phyloP scores from a whole-genome alignment of 2,113 vertebrate genomes.

The Sinocyclocheilus grahami region DNA sequence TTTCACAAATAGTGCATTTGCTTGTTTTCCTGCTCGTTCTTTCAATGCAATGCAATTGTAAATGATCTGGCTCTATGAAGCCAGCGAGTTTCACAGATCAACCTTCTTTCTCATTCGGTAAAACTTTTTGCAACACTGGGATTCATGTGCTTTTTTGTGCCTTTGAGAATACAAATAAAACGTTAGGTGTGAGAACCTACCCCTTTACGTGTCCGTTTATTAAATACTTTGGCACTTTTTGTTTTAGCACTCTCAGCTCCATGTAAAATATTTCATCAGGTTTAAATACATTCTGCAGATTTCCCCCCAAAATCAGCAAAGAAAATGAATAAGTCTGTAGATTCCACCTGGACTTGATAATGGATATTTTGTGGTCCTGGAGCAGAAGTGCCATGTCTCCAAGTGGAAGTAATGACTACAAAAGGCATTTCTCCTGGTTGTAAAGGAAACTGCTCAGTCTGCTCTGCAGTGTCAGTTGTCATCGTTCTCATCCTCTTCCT shows the following conservation, averaged over 20 bases:
- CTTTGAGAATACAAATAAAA: too few relatives aligned
- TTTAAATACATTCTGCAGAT: conserved; percentile 7
- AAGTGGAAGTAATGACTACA: conserved; percentile 19
- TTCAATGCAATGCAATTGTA: not conserved
- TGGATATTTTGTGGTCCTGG: not conserved
- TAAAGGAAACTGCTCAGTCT: not conserved
- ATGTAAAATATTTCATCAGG: not conserved
- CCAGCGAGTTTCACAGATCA: not conserved
- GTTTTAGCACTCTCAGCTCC: not conserved
- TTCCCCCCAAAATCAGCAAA: not conserved
- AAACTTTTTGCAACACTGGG: not conserved
- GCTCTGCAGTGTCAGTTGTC: conserved; percentile 69
- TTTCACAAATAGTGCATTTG: conserved; percentile 41
- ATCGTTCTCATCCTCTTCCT: conserved; percentile 74
- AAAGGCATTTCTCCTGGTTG: not conserved
- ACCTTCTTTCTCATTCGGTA: not conserved
- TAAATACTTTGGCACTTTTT: not conserved
- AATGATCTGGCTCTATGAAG: too few relatives aligned
- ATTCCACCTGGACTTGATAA: not conserved
- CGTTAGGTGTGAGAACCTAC: too few relatives aligned
- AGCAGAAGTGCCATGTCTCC: not conserved
- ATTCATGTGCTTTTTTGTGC: not conserved
- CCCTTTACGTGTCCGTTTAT: not conserved
- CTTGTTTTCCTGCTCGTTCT: not conserved
- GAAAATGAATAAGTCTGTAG: not conserved